These are phyloP conservation scores for Geotrupes spiniger DNA, from an alignment of 2,888 invertebrate species.

Conservation along the genomic window DNA sequence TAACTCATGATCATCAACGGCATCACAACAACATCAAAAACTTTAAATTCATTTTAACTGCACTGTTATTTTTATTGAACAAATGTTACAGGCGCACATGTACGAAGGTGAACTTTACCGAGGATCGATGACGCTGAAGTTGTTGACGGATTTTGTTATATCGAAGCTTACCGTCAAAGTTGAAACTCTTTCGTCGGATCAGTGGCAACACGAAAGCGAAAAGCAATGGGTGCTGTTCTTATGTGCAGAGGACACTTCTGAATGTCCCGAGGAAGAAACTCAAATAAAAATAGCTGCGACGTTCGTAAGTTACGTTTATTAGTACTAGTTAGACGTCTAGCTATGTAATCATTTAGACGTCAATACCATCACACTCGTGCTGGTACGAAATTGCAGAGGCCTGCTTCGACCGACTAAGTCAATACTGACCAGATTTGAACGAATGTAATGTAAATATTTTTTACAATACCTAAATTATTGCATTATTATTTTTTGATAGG, in stretches of 20 bases:
- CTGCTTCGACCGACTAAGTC: too few relatives aligned
- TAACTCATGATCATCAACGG: too few relatives aligned
- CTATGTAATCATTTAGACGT: too few relatives aligned
- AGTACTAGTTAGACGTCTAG: too few relatives aligned
- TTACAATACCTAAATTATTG: too few relatives aligned
- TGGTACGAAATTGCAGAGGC: too few relatives aligned
- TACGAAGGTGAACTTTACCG: slow-evolving; percentile 59
- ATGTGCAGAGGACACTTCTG: slow-evolving; percentile 56
- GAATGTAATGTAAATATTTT: too few relatives aligned
- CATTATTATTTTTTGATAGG: slow-evolving; percentile 34
- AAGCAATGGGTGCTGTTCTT: slow-evolving; percentile 57
- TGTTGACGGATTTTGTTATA: slow-evolving; percentile 63
- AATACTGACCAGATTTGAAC: too few relatives aligned
- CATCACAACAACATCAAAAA: too few relatives aligned
- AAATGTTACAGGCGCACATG: slow-evolving; percentile 55
- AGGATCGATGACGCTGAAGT: slow-evolving; percentile 59
- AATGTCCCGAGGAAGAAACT: slow-evolving; percentile 56
- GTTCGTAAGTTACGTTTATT: slow-evolving; percentile 67
- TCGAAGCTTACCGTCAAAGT: slow-evolving; percentile 54
- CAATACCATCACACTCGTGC: too few relatives aligned
- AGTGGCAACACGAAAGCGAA: slow-evolving; percentile 42
- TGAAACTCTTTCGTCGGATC: slow-evolving; percentile 45
- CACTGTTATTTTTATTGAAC: too few relatives aligned
- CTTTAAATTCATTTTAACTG: neutral
- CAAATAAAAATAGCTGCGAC: slow-evolving; percentile 68